These are phyloP conservation scores for Myripristis murdjan DNA, from an alignment of 2,797 vertebrate genomes.

Conservation along the genomic window DNA sequence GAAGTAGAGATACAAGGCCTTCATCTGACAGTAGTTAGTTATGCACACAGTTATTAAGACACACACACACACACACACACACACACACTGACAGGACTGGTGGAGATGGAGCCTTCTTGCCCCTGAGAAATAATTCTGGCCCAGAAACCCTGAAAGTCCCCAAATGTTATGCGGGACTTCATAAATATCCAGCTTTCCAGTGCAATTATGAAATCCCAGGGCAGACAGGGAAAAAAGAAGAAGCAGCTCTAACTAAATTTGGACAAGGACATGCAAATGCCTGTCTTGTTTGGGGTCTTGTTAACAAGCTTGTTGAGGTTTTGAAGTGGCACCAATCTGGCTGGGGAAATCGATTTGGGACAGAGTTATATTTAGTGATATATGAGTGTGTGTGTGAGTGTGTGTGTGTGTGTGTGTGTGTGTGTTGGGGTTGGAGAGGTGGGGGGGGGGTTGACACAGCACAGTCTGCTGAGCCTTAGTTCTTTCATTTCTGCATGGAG, in stretches of 20 bases:
- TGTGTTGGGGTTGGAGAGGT: background rate
- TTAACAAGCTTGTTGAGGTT: conserved; percentile 61
- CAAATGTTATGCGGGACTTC: conserved; percentile 23
- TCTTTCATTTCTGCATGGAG: conserved; percentile 18
- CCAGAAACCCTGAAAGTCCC: conserved; percentile 24
- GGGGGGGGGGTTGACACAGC: background rate
- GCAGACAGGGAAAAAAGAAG: conserved; percentile 13
- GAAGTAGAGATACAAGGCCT: too few species aligned
- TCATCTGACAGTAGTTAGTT: too few species aligned
- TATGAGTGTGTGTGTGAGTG: conserved; percentile 39
- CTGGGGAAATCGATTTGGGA: conserved; percentile 48
- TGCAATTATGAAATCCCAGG: conserved; percentile 30
- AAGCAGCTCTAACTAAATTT: conserved; percentile 43
- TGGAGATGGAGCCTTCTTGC: conserved; percentile 18
- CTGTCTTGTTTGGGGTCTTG: conserved; percentile 55
- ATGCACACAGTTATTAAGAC: background rate
- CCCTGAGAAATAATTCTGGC: background rate
- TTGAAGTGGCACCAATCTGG: conserved; percentile 63
- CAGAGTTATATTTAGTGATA: too few species aligned
- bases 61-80: conserved; percentile 1
- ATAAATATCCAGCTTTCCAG: conserved; percentile 38
- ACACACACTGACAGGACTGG: conserved; percentile 17
- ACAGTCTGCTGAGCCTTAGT: too few species aligned
- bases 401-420: conserved; percentile 8
- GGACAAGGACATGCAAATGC: conserved; percentile 51